Evolutionary conservation across 2,797 vertebrate species (phyloP).

Genomic region (Steatocranus sp.): DNA sequence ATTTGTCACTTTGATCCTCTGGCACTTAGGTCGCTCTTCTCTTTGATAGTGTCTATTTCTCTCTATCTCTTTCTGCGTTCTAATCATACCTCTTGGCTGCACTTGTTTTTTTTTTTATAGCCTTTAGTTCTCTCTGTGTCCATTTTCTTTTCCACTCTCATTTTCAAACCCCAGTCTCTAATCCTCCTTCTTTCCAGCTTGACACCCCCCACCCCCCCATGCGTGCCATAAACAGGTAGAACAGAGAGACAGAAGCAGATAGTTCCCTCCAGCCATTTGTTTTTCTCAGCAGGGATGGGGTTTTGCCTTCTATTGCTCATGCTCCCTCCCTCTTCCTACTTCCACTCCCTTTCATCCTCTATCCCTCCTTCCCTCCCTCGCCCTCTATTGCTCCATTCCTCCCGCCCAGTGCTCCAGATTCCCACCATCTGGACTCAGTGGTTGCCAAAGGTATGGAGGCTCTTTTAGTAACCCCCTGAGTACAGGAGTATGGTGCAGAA

Average conservation of each 20-base stretch:
- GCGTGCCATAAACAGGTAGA: slow-evolving; percentile 19
- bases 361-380: slow-evolving; percentile 20
- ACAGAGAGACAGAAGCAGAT: slow-evolving; percentile 32
- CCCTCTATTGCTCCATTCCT: slow-evolving; percentile 17
- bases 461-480: slow-evolving; percentile 60
- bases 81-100: not conserved
- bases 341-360: slow-evolving; percentile 40
- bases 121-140: not conserved
- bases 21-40: slow-evolving; percentile 43
- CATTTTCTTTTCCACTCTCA: not conserved
- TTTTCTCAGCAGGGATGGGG: slow-evolving; percentile 48
- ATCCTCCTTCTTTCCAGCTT: not conserved
- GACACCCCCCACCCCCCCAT: accelerated
- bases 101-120: not conserved
- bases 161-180: not conserved
- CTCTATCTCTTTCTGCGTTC: not conserved
- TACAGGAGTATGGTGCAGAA: slow-evolving; percentile 55
- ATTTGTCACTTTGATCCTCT: slow-evolving; percentile 67
- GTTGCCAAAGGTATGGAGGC: slow-evolving; percentile 73
- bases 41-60: not conserved
- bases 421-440: slow-evolving; percentile 73
- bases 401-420: slow-evolving; percentile 67
- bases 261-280: slow-evolving; percentile 52
- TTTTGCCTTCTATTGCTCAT: slow-evolving; percentile 38
- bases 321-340: not conserved